These are phyloP conservation scores for Seriola dumerili DNA, from an alignment of 2,113 vertebrate species.

Conservation along the genomic window DNA sequence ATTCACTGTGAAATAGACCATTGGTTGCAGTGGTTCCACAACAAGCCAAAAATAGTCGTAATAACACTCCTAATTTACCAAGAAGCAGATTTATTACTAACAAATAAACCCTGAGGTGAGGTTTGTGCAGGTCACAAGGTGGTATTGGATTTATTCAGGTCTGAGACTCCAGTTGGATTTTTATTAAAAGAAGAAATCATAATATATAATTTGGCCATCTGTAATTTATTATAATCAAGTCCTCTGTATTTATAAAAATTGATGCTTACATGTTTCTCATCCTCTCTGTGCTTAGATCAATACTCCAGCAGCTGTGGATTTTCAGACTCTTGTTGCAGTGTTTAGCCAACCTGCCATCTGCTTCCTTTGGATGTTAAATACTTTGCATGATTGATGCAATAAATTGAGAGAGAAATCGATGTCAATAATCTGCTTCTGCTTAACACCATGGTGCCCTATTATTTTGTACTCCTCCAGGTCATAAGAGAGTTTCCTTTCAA, in stretches of 20 bases:
- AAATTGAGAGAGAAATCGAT: background rate
- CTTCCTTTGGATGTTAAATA: background rate
- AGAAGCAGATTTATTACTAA: background rate
- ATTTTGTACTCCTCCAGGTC: no score
- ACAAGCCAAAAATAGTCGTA: background rate
- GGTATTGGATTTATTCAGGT: background rate
- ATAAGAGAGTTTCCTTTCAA: no score
- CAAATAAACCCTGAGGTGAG: no score
- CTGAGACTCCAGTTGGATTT: no score
- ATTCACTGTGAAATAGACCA: background rate
- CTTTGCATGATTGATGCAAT: background rate
- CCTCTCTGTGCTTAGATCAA: background rate
- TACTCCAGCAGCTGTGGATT: background rate
- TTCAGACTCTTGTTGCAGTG: background rate
- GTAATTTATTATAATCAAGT: background rate
- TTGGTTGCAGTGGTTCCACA: no score
- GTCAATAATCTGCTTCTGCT: no score
- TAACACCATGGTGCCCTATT: no score
- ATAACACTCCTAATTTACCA: background rate
- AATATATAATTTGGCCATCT: background rate
- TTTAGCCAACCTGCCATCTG: background rate
- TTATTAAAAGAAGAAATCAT: background rate
- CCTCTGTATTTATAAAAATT: background rate
- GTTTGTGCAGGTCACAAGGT: background rate
- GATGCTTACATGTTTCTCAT: no score